Percentiles rank a stretch among this genome's conserved stretches.
Evolutionary conservation across 2,797 vertebrate species (phyloP).

Genomic region (Cercopithecus petaurista): DNA sequence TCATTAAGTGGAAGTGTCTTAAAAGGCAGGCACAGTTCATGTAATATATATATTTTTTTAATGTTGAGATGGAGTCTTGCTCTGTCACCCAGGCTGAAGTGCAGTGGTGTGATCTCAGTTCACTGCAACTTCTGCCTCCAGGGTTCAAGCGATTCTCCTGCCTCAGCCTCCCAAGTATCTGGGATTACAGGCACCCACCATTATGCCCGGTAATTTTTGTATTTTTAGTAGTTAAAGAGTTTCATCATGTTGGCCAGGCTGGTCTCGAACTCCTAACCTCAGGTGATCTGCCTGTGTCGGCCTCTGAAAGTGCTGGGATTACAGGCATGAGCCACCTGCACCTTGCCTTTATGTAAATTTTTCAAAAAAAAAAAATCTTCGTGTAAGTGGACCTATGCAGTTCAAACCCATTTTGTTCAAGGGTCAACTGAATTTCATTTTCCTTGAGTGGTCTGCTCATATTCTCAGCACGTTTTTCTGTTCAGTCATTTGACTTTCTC

Average conservation of each 20-base stretch:
- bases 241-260: neutral
- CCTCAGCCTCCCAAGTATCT: neutral
- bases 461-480: neutral
- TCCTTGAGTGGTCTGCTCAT: neutral
- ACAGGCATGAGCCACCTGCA: neutral
- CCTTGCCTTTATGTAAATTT: neutral
- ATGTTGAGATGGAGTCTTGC: neutral
- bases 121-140: too few species aligned
- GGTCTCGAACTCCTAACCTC: neutral
- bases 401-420: neutral
- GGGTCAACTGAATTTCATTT: neutral
- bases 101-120: too few species aligned
- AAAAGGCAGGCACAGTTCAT: neutral
- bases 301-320: neutral
- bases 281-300: neutral
- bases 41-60: neutral
- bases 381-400: neutral
- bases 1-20: neutral
- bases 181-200: too few species aligned
- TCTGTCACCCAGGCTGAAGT: too few species aligned
- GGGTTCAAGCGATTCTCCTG: too few species aligned
- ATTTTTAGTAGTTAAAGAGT: neutral
- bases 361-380: neutral
- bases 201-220: neutral
- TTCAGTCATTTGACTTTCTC: neutral